Base-by-base conservation (phyloP, 2,113 vertebrate species). In the Tympanuchus pallidicinctus region DNA sequence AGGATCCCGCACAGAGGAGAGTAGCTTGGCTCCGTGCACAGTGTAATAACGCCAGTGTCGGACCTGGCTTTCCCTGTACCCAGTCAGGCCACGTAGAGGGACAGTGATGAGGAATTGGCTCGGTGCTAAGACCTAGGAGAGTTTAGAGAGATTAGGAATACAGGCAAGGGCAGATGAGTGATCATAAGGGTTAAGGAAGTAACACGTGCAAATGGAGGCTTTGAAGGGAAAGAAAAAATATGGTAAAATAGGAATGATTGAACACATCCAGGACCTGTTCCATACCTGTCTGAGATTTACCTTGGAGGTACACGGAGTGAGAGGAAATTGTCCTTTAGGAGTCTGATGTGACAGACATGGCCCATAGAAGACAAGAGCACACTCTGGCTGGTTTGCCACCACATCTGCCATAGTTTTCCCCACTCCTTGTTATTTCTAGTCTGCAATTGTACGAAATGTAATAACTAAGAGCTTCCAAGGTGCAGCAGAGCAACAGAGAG, bases 21-120 rank as follows among this genome's bases (percentile, higher is more conserved):
- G 92, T 36, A 98, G 98, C 63, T 95, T 96, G 72, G 97, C 40
- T 12, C 98, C 98, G 3, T 92, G 97, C 70, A 98, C 87, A 0
- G 97, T 97, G 89, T 99, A 98, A 87, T 98, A 98, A 10, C 97
- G 93, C 98, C 98, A 98, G 83, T 95, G 97, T 54, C 69, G 96
- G 3, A 94, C 70, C 84, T 95, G 84, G 75, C 94, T 71, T 20
- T 98, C 98, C 82, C 95, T 96, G 97, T 98, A 98, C 8, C 98
- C 98, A 0, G 94, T 95, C 88, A 99, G 97, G 75, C 97, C 98
- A 21, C 96, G 95, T 89, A 98, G 73, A 1, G 98, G 98, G 66
- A 99, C 96, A 1, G 98, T 98, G 95, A 98, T 92, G 18, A 98
- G 97, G 86, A 98, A 96, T 4, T 98, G 97, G 67, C 93, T 97